Evolutionary conservation across 2,888 invertebrate species (phyloP).

Genomic region (Thymelicus acteon): DNA sequence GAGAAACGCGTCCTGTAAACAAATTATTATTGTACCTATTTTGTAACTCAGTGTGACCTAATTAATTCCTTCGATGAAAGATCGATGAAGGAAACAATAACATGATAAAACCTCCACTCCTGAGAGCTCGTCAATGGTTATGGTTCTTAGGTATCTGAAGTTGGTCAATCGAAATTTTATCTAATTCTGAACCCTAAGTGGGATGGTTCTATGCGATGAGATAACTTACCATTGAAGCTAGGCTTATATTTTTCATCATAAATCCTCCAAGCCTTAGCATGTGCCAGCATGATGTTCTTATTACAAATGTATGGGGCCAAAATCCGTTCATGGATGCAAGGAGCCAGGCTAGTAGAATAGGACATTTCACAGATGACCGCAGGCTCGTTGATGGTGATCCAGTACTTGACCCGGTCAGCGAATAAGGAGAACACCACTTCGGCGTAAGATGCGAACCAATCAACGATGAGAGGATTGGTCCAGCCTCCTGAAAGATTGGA

Average conservation of each 20-base stretch:
- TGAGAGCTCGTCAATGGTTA: too few species aligned
- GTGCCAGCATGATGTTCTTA: constrained; percentile 88
- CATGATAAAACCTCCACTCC: too few species aligned
- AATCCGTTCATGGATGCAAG: constrained; percentile 60
- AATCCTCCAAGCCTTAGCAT: constrained; percentile 86
- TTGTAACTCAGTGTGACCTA: not conserved
- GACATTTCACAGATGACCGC: constrained; percentile 63
- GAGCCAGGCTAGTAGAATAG: constrained; percentile 70
- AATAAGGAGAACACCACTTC: constrained; percentile 62
- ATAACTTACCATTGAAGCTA: constrained; percentile 69
- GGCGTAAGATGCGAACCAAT: constrained; percentile 21
- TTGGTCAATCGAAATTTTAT: too few species aligned
- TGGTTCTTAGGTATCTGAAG: too few species aligned
- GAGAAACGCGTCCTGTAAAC: constrained; percentile 49
- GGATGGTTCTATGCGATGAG: too few species aligned
- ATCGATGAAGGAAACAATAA: too few species aligned
- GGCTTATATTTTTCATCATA: constrained; percentile 83
- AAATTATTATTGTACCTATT: constrained; percentile 2
- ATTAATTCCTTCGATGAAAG: not conserved
- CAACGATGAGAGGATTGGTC: constrained; percentile 3
- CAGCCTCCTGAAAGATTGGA: constrained; percentile 16
- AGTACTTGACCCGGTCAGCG: constrained; percentile 86
- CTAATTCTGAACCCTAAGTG: too few species aligned
- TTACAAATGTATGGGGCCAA: constrained; percentile 84
- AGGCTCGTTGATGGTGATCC: constrained; percentile 91